phyloP scores from a whole-genome alignment of 2,888 invertebrate genomes.

The Macaria liturata region DNA sequence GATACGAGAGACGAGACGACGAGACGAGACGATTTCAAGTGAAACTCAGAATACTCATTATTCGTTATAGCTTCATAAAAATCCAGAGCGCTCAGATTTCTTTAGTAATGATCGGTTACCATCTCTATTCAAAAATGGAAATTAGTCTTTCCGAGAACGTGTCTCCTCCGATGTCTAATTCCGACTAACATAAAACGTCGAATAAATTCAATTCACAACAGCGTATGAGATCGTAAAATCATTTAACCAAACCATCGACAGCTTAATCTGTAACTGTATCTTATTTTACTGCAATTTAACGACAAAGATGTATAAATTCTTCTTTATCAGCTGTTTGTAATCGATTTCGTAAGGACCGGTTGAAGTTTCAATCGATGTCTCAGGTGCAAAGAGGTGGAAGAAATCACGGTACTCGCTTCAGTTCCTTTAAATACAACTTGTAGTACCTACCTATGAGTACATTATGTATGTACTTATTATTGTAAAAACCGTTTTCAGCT shows the following conservation, averaged over 20 bases:
- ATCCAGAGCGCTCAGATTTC: slow-evolving; percentile 13
- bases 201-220: slow-evolving; percentile 32
- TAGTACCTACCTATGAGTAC: too few relatives aligned
- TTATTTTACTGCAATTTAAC: slow-evolving; percentile 47
- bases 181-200: slow-evolving; percentile 23
- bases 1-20: too few relatives aligned
- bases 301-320: slow-evolving; percentile 41
- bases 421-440: too few relatives aligned
- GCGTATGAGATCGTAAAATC: slow-evolving; percentile 31
- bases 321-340: slow-evolving; percentile 35
- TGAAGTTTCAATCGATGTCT: slow-evolving; percentile 41
- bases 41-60: slow-evolving; percentile 4
- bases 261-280: slow-evolving; percentile 42
- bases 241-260: slow-evolving; percentile 33
- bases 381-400: slow-evolving; percentile 52
- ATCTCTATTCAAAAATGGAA: slow-evolving; percentile 22
- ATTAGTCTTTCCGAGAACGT: slow-evolving; percentile 13
- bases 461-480: too few relatives aligned
- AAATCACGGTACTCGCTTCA: slow-evolving; percentile 39
- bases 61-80: slow-evolving; percentile 6
- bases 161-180: slow-evolving; percentile 15
- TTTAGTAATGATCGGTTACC: slow-evolving; percentile 18
- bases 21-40: too few relatives aligned
- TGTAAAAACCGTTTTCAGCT: too few relatives aligned
- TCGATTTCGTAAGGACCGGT: slow-evolving; percentile 39